Evolutionary conservation across 2,797 vertebrate genomes (phyloP).

Genomic region (Perodicticus potto): DNA sequence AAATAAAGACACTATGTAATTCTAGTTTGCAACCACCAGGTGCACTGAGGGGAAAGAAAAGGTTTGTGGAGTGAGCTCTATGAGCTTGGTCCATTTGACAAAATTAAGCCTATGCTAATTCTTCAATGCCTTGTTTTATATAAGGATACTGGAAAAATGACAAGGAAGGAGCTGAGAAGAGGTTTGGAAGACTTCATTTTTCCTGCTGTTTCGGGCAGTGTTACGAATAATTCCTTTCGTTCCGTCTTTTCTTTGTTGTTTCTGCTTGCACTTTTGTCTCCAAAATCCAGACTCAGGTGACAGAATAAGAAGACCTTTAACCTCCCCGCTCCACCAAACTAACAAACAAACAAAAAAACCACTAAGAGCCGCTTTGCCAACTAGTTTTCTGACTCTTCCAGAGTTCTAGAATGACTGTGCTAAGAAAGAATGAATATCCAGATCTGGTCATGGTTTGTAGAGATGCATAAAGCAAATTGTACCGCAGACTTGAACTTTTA

Average conservation of each 20-base stretch:
- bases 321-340: too few relatives aligned
- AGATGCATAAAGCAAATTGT: too few relatives aligned
- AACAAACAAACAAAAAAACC: neutral
- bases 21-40: neutral
- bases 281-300: neutral
- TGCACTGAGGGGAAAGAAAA: neutral
- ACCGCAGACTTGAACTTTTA: neutral
- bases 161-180: neutral
- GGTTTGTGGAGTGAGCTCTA: neutral
- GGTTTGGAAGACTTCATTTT: neutral
- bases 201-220: neutral
- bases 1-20: neutral
- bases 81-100: neutral
- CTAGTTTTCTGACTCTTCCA: neutral
- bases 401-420: neutral
- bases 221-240: neutral
- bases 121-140: constrained; percentile 31
- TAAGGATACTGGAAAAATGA: neutral
- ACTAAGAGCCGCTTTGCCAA: rapidly evolving
- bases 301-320: too few relatives aligned
- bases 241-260: neutral
- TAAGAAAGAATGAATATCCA: neutral
- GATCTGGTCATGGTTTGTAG: neutral
- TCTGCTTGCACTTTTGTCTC: neutral
- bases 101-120: neutral